Percentiles rank a stretch among this genome's conserved stretches.
Evolutionary conservation across 2,113 vertebrate genomes (phyloP).

Genomic region (Recurvirostra avosetta): DNA sequence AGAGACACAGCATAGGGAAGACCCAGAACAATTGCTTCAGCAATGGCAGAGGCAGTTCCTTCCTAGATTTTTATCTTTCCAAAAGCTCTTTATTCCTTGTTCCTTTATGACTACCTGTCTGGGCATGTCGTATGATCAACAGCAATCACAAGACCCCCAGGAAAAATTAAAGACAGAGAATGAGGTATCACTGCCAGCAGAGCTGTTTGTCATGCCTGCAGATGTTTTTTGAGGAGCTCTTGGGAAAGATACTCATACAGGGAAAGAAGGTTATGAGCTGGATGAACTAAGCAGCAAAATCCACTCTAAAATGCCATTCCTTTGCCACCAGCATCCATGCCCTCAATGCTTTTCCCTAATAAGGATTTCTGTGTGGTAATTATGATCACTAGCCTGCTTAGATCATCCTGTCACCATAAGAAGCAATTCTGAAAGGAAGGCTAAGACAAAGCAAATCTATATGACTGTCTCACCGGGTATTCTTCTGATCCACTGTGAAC

Average conservation of each 20-base stretch:
- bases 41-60: neutral
- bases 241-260: neutral
- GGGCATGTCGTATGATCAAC: neutral
- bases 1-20: neutral
- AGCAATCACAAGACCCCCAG: neutral
- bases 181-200: neutral
- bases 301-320: neutral
- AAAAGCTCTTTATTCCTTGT: neutral
- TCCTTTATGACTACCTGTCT: neutral
- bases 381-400: neutral
- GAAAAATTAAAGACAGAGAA: constrained; percentile 15
- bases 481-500: neutral
- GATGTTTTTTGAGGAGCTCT: neutral
- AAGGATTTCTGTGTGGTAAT: neutral
- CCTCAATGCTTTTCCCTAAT: neutral
- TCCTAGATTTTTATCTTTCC: neutral
- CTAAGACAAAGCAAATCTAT: neutral
- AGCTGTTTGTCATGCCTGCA: constrained; percentile 7
- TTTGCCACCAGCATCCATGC: neutral
- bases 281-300: neutral
- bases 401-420: neutral
- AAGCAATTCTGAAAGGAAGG: neutral
- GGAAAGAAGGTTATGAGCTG: neutral
- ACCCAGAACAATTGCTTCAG: neutral
- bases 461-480: too few relatives aligned